phyloP scores from a whole-genome alignment of 1,140 invertebrate species.

The Drosophila littoralis region DNA sequence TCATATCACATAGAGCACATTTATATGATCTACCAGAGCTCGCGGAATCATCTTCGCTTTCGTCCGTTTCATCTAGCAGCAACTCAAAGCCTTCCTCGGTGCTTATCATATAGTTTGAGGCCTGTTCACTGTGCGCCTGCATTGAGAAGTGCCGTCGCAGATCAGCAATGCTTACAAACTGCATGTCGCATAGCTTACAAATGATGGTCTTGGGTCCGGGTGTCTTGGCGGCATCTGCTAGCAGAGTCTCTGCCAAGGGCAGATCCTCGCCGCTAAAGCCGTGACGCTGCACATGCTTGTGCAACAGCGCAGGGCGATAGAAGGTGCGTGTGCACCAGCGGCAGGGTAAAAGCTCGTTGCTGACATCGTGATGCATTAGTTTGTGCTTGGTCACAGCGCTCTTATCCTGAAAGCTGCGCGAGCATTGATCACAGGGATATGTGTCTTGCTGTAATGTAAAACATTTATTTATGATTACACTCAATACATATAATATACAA shows the following conservation, averaged over 20 bases:
- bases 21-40: slow-evolving; percentile 30
- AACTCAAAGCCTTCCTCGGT: slow-evolving; percentile 69
- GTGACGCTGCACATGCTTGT: slow-evolving; percentile 70
- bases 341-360: slow-evolving; percentile 84
- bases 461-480: neutral
- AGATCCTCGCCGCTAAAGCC: slow-evolving; percentile 63
- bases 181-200: slow-evolving; percentile 68
- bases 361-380: slow-evolving; percentile 81
- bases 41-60: slow-evolving; percentile 59
- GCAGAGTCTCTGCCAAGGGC: slow-evolving; percentile 66
- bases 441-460: slow-evolving; percentile 54
- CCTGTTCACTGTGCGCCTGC: slow-evolving; percentile 38
- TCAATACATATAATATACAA: too few species aligned
- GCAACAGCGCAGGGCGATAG: slow-evolving; percentile 84
- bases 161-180: slow-evolving; percentile 66
- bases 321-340: slow-evolving; percentile 86
- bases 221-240: slow-evolving; percentile 61
- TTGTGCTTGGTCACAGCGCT: slow-evolving; percentile 85
- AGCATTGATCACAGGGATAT: slow-evolving; percentile 85
- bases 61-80: slow-evolving; percentile 70
- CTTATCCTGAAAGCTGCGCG: slow-evolving; percentile 85
- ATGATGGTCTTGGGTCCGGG: slow-evolving; percentile 60
- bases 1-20: slow-evolving; percentile 60
- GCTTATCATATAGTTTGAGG: slow-evolving; percentile 63
- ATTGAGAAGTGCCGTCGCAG: slow-evolving; percentile 56